These are phyloP conservation scores for Heliconius hortense DNA, from an alignment of 2,888 invertebrate genomes.

Conservation along the genomic window DNA sequence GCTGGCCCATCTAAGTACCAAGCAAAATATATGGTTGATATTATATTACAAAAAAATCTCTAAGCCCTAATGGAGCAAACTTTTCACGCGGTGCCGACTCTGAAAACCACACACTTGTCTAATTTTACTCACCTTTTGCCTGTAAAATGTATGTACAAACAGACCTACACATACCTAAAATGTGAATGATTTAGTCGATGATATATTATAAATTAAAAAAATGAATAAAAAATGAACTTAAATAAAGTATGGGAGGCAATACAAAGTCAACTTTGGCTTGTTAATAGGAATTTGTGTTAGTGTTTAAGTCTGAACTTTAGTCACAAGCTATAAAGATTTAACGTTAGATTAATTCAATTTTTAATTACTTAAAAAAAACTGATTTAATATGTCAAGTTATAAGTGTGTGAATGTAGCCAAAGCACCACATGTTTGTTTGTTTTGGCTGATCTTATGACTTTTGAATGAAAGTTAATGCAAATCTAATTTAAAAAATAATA, in stretches of 20 bases:
- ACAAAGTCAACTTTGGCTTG: conserved; percentile 58
- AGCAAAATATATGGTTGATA: conserved; percentile 76
- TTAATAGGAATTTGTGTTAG: conserved; percentile 79
- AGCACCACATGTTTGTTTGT: conserved; percentile 24
- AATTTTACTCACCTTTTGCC: conserved; percentile 48
- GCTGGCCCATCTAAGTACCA: conserved; percentile 93
- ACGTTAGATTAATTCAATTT: background rate
- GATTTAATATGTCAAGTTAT: conserved; percentile 7
- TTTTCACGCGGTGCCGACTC: conserved; percentile 49
- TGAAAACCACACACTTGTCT: conserved; percentile 53
- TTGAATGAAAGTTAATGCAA: conserved; percentile 11
- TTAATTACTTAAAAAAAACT: background rate
- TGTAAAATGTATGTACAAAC: conserved; percentile 43
- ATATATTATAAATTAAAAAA: conserved; percentile 52
- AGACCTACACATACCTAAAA: conserved; percentile 33
- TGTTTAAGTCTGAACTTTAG: conserved; percentile 52
- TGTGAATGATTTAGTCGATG: conserved; percentile 45
- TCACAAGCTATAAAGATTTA: conserved; percentile 21
- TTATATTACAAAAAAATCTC: conserved; percentile 57
- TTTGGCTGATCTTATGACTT: conserved; percentile 27
- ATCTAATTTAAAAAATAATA: background rate
- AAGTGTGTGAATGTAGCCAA: conserved; percentile 32
- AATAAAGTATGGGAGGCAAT: conserved; percentile 45
- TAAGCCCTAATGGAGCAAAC: conserved; percentile 61
- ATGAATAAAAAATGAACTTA: conserved; percentile 54